These are phyloP conservation scores for Tolypeutes matacus DNA, from an alignment of 2,797 vertebrate genomes.

Conservation along the genomic window DNA sequence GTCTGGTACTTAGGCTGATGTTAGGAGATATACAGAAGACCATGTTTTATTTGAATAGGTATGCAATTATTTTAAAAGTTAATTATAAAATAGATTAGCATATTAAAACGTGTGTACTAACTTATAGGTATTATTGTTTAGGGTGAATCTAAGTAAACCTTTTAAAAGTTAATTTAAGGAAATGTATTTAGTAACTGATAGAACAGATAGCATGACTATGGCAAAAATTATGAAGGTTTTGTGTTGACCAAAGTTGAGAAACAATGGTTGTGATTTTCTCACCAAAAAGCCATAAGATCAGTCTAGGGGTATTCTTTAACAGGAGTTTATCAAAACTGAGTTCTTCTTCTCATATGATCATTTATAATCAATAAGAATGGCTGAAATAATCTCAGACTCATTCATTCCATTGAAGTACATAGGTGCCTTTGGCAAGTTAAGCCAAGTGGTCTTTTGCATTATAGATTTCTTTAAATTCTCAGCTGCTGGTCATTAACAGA, in stretches of 20 bases:
- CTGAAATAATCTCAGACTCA: background rate
- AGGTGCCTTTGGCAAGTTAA: background rate
- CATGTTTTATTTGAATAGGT: background rate
- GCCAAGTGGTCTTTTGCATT: background rate
- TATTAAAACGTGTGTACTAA: background rate
- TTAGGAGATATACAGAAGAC: background rate
- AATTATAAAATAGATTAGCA: background rate
- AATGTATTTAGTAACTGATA: background rate
- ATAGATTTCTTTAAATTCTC: slow-evolving; percentile 37
- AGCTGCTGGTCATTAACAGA: slow-evolving; percentile 41
- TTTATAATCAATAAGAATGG: background rate
- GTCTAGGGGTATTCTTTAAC: background rate
- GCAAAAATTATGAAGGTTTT: background rate
- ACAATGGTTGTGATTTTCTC: background rate
- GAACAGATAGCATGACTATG: background rate
- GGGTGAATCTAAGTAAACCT: background rate
- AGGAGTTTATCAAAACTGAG: background rate
- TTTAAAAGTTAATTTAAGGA: slow-evolving; percentile 26
- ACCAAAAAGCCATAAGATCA: background rate
- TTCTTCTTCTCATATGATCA: background rate
- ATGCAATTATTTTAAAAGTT: background rate
- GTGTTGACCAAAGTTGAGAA: background rate
- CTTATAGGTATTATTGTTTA: slow-evolving; percentile 31
- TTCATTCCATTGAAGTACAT: background rate
- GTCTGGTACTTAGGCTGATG: background rate